Evolutionary conservation across 2,113 vertebrate species (phyloP).

Genomic region (Acrocephalus arundinaceus): DNA sequence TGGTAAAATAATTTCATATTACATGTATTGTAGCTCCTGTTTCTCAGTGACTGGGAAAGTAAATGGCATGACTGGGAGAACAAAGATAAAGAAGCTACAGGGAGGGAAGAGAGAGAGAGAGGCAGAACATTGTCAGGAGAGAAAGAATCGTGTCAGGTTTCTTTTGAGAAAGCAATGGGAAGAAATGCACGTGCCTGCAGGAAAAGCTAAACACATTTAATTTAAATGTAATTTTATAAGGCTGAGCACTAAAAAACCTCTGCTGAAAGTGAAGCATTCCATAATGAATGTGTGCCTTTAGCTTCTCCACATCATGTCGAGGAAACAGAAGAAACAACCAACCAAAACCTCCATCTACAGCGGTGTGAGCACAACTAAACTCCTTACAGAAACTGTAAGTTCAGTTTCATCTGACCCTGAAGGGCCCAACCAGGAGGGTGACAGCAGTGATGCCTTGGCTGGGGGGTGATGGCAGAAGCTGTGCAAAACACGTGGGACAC

Average conservation of each 20-base stretch:
- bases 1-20: not conserved
- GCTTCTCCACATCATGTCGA: not conserved
- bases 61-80: not conserved
- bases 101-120: not conserved
- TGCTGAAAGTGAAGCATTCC: not conserved
- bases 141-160: not conserved
- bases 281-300: not conserved
- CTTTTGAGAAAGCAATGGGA: conserved; percentile 11
- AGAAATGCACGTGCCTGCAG: conserved; percentile 8
- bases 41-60: not conserved
- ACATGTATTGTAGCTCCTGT: not conserved
- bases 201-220: conserved; percentile 38
- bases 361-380: not conserved
- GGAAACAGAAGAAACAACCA: not conserved
- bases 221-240: conserved; percentile 42
- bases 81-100: not conserved
- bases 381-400: not conserved
- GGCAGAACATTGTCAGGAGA: not conserved
- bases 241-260: conserved; percentile 15
- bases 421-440: not conserved
- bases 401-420: not conserved
- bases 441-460: not conserved
- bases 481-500: not conserved
- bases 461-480: not conserved
- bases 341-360: not conserved